phyloP scores from a whole-genome alignment of 2,888 invertebrate species.

The Prosapia bicincta region DNA sequence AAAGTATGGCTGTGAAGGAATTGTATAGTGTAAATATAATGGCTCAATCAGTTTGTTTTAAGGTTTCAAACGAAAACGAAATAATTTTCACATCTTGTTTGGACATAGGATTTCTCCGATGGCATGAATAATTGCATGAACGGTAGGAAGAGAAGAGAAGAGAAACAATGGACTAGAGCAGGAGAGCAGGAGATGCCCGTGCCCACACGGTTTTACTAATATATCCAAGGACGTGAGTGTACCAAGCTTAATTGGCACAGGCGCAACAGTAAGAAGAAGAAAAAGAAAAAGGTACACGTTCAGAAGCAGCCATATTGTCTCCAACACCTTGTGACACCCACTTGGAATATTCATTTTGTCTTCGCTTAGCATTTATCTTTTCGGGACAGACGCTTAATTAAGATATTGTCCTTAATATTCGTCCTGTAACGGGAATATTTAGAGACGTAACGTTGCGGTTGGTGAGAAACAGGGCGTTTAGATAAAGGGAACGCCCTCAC shows the following conservation, averaged over 20 bases:
- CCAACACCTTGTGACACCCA: constrained; percentile 10
- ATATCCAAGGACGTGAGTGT: constrained; percentile 13
- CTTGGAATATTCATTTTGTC: constrained; percentile 4
- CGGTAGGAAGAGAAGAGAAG: no score
- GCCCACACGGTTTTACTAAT: constrained; percentile 26
- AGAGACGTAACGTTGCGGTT: no score
- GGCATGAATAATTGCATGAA: neutral
- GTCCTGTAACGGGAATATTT: no score
- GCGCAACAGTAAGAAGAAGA: neutral
- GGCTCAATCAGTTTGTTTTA: no score
- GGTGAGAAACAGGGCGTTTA: no score
- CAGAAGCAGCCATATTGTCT: constrained; percentile 8
- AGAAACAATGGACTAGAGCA: neutral
- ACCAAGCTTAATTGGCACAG: constrained; percentile 22
- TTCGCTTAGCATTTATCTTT: neutral
- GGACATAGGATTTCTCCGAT: no score
- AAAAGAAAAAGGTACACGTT: constrained; percentile 2
- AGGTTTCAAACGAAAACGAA: no score
- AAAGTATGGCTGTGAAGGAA: no score
- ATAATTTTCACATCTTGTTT: no score
- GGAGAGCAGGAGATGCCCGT: neutral
- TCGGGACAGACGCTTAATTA: neutral
- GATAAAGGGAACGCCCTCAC: no score
- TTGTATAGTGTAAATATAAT: no score
- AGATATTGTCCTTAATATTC: neutral